phyloP scores from a whole-genome alignment of 2,797 vertebrate genomes.

The Periparus ater region DNA sequence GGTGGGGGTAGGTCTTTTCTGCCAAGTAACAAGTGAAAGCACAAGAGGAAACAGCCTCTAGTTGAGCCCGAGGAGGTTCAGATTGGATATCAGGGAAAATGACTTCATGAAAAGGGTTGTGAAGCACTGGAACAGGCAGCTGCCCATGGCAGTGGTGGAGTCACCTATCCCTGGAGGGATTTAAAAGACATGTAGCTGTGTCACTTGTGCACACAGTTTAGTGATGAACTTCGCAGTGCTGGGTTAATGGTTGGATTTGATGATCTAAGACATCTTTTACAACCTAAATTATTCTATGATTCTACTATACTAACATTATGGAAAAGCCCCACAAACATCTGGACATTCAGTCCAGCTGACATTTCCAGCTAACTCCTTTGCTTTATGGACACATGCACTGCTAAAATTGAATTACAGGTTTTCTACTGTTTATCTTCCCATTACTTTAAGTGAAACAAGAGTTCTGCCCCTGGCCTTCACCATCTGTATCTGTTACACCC shows the following conservation, averaged over 20 bases:
- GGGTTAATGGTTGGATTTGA: background rate
- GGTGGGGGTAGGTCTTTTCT: background rate
- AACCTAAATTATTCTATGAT: background rate
- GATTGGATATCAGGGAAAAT: background rate
- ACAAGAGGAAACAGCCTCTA: background rate
- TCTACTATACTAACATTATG: background rate
- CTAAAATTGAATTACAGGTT: background rate
- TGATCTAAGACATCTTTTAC: accelerated
- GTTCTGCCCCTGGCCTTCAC: background rate
- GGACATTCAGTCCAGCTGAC: background rate
- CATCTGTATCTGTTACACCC: conserved; percentile 6
- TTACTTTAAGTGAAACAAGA: conserved; percentile 9
- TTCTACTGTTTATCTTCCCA: conserved; percentile 22
- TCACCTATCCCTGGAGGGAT: background rate
- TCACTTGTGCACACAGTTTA: background rate
- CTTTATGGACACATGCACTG: background rate
- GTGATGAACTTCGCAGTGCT: background rate
- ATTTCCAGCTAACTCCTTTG: background rate
- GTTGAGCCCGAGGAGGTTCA: background rate
- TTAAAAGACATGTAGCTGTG: background rate
- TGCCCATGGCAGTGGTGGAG: background rate
- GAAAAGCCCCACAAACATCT: background rate
- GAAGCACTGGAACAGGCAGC: background rate
- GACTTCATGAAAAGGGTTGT: background rate
- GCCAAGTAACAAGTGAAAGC: background rate